Conservation (phyloP, 2,113 vertebrate genomes). For the Erythrolamprus reginae region DNA sequence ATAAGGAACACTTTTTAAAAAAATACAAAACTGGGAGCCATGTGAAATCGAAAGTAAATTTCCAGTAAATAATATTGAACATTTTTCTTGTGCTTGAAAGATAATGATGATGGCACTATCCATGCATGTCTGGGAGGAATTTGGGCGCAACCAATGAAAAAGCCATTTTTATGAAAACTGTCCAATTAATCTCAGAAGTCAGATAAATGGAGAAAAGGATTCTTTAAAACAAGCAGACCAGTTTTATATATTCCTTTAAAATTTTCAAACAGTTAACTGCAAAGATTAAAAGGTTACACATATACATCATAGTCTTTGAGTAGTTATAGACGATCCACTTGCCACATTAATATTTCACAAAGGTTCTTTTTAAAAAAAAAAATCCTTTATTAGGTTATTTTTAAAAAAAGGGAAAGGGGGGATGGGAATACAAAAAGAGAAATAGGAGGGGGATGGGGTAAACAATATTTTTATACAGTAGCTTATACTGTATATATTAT, state of each 20-base stretch:
- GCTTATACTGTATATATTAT: too few relatives aligned
- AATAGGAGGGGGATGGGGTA: too few relatives aligned
- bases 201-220: not conserved
- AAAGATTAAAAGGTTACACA: not conserved
- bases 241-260: not conserved
- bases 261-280: not conserved
- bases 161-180: not conserved
- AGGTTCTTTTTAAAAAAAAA: not conserved
- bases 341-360: not conserved
- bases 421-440: too few relatives aligned
- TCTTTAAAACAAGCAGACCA: not conserved
- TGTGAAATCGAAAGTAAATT: not conserved
- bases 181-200: not conserved
- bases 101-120: not conserved
- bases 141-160: not conserved
- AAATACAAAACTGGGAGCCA: not conserved
- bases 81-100: not conserved
- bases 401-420: too few relatives aligned
- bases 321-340: not conserved
- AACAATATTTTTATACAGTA: too few relatives aligned
- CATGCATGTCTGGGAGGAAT: not conserved
- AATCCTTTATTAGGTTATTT: too few relatives aligned
- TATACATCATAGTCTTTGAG: not conserved
- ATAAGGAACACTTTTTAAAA: not conserved
- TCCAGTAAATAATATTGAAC: not conserved